phyloP scores from a whole-genome alignment of 1,140 invertebrate species.

The Meloidogyne hapla region DNA sequence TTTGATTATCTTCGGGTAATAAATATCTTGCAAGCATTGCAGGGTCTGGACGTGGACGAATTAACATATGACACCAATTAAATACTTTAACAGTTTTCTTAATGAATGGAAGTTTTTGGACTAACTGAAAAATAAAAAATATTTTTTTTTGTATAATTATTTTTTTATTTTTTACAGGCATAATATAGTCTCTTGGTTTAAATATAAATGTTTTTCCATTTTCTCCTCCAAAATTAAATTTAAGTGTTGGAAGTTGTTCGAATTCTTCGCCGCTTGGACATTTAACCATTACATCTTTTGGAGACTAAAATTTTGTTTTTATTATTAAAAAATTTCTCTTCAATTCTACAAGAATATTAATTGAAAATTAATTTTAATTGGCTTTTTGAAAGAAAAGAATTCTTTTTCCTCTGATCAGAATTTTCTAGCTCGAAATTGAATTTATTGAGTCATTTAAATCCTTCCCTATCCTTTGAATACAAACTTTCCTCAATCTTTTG shows the following conservation, averaged over 20 bases:
- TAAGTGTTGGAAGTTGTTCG: not conserved
- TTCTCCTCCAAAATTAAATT: conserved; percentile 1
- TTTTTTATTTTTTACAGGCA: not conserved
- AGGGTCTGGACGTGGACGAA: not conserved
- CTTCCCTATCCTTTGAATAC: no score
- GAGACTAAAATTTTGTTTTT: not conserved
- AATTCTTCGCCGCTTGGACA: not conserved
- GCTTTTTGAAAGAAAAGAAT: no score
- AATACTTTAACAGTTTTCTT: not conserved
- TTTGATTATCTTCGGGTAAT: not conserved
- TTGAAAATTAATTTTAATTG: no score
- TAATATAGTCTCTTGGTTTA: not conserved
- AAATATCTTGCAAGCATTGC: not conserved
- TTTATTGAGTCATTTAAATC: no score
- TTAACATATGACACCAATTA: not conserved
- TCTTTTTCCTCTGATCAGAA: no score
- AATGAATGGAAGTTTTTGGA: not conserved
- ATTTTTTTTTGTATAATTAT: not conserved
- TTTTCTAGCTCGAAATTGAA: no score
- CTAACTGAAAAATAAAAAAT: not conserved
- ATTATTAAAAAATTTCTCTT: no score
- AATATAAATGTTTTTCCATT: not conserved
- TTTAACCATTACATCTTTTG: conserved; percentile 1
- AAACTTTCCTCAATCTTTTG: no score
- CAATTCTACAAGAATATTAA: no score